Evolutionary conservation across 2,797 vertebrate genomes (phyloP), one percentile per base, ranked within the genome.

Genomic region (Falco berigora): DNA sequence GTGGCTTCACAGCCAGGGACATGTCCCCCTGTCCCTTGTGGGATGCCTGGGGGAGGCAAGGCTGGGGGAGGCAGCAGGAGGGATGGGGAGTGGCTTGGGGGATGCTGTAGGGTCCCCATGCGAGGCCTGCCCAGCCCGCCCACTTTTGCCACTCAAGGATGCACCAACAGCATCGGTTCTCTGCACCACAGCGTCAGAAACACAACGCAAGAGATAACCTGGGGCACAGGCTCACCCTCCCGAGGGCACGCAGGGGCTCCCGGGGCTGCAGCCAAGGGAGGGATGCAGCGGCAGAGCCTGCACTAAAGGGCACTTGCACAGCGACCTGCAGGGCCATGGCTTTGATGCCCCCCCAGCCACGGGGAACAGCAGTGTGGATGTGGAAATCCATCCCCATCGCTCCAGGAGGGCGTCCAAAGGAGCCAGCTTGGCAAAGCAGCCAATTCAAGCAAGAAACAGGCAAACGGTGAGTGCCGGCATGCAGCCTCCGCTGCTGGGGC

Each of bases 151-250:
- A 18, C 44, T n/a, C 58, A 2, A 19, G 5, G 52, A 19, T 11
- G 68, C 36, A 17, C 50, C 5, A 1, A 11, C 1, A 20, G 20
- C 28, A 1, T 1, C 12, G 1, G 20, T 30, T 69, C 69, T 58
- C 71, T 2, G 84, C 5, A 0, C n/a, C 44, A 5, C 5, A 0
- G 36, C 2, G 2, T 27, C 1, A 3, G 49, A 3, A 40, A 13
- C 3, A 5, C 8, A 11, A 38, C 5, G 0, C 3, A 0, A 24
- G 59, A 30, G 10, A 2, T 1, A 25, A 19, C 52, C 42, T 7
- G 4, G 2, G 4, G 53, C n/a, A 23, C 17, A 66, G 38, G 30
- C 38, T 74, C 28, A 8, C 25, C 56, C 44, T 40, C 64, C 42
- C 6, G 1, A 6, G 78, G 50, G 9, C 3, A 7, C 0, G 2